Base-by-base conservation (phyloP, 2,797 vertebrate genomes). In the Cynopterus sphinx region DNA sequence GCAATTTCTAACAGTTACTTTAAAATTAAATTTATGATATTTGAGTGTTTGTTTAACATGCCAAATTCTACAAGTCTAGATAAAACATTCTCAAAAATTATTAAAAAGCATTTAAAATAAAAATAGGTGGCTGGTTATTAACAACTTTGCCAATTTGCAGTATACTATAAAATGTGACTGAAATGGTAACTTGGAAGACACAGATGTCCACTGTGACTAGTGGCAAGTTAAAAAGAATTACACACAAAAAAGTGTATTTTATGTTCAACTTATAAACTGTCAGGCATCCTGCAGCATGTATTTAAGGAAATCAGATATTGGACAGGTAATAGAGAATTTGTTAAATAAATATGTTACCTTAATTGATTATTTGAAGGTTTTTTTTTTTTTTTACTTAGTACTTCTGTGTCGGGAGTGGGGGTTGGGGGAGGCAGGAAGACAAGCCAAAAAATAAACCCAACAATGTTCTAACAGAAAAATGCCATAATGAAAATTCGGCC, bases 1-100 rank as follows among this genome's bases (percentile, higher is more conserved):
- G 57, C 26, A 85, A 92, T 93, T 82, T 95, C 33, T 91, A 87
- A 83, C 6, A 71, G 7, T 71, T 85, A 85, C 17, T 73, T 87
- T 51, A 10, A 81, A 92, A 94, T 94, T 95, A 95, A 90, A 89
- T 83, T 78, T 95, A 90, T 63, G 41, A 94, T 86, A 24, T n/a
- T 51, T 90, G 33, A 39, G 33, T 51, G 31, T 28, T 79, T 59
- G 26, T 81, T 93, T 92, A 90, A 87, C 41, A 86, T 53, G 33
- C 4, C 41, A 28, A 49, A 83, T 84, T 91, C 31, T 26, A 79
- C 75, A 96, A 91, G n/a, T 68, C 89, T 5, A 74, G 39, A 71
- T 83, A 33, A 92, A 92, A 91, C 16, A 91, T 53, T 51, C 17
- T 78, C 11, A 43, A 51, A 75, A 95, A 67, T 46, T 49, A 92